Base-by-base conservation (phyloP, 2,888 invertebrate species). In the Drosophila pseudotakahashii region DNA sequence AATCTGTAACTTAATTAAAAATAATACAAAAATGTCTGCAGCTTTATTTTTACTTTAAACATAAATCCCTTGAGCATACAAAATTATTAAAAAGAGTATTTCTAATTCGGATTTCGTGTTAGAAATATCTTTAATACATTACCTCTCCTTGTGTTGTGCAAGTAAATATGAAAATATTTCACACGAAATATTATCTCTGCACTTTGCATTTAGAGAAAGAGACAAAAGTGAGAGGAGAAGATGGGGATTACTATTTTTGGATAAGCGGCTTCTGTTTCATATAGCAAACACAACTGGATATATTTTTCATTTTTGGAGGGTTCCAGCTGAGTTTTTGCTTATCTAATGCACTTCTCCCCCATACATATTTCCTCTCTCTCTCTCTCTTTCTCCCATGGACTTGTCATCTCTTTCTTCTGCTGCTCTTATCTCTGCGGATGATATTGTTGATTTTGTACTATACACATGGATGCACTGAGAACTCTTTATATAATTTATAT, bases 111-210 rank as follows among this genome's bases (percentile, higher is more conserved):
- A 37, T 37, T 7, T 37, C n/a, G 13, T 13, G 2, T 6, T 44
- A 6, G 11, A 23, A 7, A 13, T 2, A 9, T 41, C 41, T 23
- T 44, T 44, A 13, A 10, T 14, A 16, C 36, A 51, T 51, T 19
- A 19, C 16, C 39, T 16, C 47, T 45, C 48, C 41, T 53, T 57
- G 58, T 63, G 16, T 39, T 63, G 36, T 79, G 77, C 73, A 61
- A 79, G 81, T 68, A 82, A 81, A 81, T 81, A 81, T 78, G 69
- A 73, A 81, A 78, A 82, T 66, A 78, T 78, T 80, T 82, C 86
- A 80, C 82, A 82, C 80, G 78, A 79, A 85, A 67, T 58, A 74
- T 72, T 70, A 67, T 68, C 70, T 61, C 50, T 54, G 69, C 45
- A 32, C 60, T 70, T 41, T 57, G 52, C 39, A 42, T 32, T 48